Evolutionary conservation across 2,113 vertebrate species (phyloP), one percentile per base, ranked within the genome.

Genomic region (Dinomys branickii): DNA sequence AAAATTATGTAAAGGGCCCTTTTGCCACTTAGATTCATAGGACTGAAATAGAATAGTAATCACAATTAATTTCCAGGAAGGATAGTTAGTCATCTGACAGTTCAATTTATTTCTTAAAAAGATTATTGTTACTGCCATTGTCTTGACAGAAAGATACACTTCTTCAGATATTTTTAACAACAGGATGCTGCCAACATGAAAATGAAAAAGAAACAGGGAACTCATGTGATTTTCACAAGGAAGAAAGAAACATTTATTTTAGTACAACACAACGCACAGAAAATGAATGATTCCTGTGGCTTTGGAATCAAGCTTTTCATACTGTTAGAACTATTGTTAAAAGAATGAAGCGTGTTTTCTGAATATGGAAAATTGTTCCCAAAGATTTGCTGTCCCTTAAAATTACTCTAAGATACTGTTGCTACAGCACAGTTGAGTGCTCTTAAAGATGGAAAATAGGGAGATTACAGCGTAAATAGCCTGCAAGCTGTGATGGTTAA

Each of bases 361-460:
- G 88, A 92, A 95, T 94, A 78, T 92, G 96, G 92, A 96, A 97
- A 97, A 96, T 44, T 83, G 52, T 95, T 90, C 77, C 96, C 67
- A 4, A 94, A 97, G 92, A 83, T 0, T 6, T 91, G 16, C 91
- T 97, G 94, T 1, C 41, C 91, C 84, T 96, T 97, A 91, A 97
- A 98, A 98, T 97, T 94, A 92, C 61, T 97, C 91, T 93, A 97
- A 98, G 92, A 96, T 81, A 94, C 22, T 81, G 93, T 82, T 96
- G 95, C 96, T 96, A 16, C 47, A 88, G 41, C 56, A 89, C 97
- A 94, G 97, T 95, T 87, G 56, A 81, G 91, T 82, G 95, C 63
- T 97, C 97, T 96, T 61, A 95, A 95, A 98, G 87, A 84, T 78
- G 94, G 94, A 96, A 98, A 98, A 98, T 96, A 98, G 96, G 93